phyloP scores from a whole-genome alignment of 2,888 invertebrate genomes.

The Morpho helenor region DNA sequence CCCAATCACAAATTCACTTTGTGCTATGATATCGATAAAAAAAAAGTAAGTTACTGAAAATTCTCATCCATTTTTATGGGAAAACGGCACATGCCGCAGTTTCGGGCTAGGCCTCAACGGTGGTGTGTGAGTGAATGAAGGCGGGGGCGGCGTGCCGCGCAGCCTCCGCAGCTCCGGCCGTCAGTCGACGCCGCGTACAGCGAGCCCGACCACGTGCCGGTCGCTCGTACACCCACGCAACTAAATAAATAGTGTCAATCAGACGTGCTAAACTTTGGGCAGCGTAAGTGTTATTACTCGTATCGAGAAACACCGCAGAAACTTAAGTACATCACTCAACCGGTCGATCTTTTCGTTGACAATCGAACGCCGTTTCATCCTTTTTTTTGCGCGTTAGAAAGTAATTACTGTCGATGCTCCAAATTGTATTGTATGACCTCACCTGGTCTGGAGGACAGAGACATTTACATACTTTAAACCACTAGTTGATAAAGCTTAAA shows the following conservation, averaged over 20 bases:
- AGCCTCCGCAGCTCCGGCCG: conserved; percentile 63
- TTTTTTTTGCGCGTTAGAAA: conserved; percentile 45
- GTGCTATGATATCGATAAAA: too few species aligned
- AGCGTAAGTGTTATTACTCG: conserved; percentile 52
- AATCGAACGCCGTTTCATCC: conserved; percentile 29
- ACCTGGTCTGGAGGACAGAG: conserved; percentile 67
- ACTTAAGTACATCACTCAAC: conserved; percentile 2
- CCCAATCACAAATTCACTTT: too few species aligned
- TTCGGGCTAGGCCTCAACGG: conserved; percentile 56
- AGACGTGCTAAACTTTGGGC: conserved; percentile 50
- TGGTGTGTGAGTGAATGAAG: conserved; percentile 69
- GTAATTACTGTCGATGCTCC: conserved; percentile 43
- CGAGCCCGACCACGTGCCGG: conserved; percentile 54
- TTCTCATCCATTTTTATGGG: conserved; percentile 37
- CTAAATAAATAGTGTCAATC: conserved; percentile 55
- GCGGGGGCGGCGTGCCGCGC: conserved; percentile 67
- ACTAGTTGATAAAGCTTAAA: too few species aligned
- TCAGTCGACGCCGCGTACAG: conserved; percentile 68
- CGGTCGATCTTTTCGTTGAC: conserved; percentile 48
- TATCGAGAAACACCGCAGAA: neutral
- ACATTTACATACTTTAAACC: too few species aligned
- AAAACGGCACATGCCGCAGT: conserved; percentile 71
- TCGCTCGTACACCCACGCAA: conserved; percentile 38
- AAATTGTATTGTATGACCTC: conserved; percentile 44
- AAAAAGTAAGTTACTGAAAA: conserved; percentile 6